Percentiles rank a stretch among this genome's conserved stretches.
These are phyloP conservation scores for Turritopsis dohrnii DNA, from an alignment of 30 jellyfish, hydroid and myxozoan species.

Conservation along the genomic window DNA sequence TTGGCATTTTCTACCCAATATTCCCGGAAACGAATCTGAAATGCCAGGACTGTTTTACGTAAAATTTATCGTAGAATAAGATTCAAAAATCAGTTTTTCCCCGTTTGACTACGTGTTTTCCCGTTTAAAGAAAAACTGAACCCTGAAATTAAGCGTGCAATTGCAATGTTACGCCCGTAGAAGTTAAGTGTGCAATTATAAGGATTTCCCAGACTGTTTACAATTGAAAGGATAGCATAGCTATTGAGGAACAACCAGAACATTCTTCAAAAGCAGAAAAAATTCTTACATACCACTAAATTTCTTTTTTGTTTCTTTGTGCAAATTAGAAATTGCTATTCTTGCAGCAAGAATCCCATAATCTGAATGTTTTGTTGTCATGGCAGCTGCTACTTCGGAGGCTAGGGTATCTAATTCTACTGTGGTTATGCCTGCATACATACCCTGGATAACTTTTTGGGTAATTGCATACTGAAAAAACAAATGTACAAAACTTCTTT, in stretches of 20 bases:
- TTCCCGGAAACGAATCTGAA: no score
- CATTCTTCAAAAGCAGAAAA: neutral
- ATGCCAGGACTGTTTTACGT: no score
- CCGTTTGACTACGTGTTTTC: no score
- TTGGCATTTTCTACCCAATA: no score
- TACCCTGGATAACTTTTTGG: slow-evolving; percentile 86
- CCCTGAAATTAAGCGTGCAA: no score
- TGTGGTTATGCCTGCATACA: slow-evolving; percentile 95
- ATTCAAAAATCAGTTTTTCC: no score
- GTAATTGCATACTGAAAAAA: slow-evolving; percentile 84
- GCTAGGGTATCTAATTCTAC: slow-evolving; percentile 97
- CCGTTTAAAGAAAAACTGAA: no score
- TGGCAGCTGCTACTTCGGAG: slow-evolving; percentile 99
- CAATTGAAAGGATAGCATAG: neutral
- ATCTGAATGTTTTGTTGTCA: slow-evolving; percentile 99
- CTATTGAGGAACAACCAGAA: neutral
- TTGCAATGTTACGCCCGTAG: no score
- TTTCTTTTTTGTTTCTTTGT: slow-evolving; percentile 87
- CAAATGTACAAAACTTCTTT: neutral
- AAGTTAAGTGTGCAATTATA: no score
- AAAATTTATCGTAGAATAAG: no score
- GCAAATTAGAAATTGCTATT: slow-evolving; percentile 94
- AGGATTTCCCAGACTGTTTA: no score
- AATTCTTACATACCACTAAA: slow-evolving; percentile 71
- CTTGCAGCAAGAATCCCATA: slow-evolving; percentile 98